phyloP scores from a whole-genome alignment of 2,888 invertebrate species.

The Octonoba sinensis region DNA sequence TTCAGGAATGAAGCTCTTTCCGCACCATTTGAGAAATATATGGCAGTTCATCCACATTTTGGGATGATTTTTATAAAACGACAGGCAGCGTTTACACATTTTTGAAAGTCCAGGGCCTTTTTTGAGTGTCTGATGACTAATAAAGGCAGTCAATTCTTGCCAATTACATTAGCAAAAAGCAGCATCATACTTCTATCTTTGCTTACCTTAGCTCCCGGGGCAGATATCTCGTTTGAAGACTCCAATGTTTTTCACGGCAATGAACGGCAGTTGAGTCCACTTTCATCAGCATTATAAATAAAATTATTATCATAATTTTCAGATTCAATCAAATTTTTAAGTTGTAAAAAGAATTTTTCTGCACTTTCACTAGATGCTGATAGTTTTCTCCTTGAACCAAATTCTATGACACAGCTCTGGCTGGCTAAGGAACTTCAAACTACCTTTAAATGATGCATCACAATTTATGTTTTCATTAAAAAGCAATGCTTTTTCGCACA shows the following conservation, averaged over 20 bases:
- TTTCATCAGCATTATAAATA: neutral
- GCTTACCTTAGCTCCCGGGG: too few species aligned
- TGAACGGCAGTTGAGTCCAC: too few species aligned
- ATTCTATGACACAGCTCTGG: neutral
- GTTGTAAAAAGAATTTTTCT: neutral
- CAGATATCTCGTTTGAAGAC: too few species aligned
- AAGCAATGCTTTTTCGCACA: neutral
- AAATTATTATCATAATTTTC: neutral
- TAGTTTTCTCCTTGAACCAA: neutral
- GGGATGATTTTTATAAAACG: too few species aligned
- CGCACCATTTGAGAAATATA: neutral
- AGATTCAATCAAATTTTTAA: neutral
- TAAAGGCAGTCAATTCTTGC: neutral
- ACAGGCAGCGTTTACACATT: too few species aligned
- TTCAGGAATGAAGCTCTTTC: neutral
- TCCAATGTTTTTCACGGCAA: too few species aligned
- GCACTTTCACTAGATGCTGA: neutral
- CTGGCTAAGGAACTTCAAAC: neutral
- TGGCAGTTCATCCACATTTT: neutral
- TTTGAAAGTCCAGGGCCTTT: too few species aligned
- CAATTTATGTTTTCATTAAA: neutral
- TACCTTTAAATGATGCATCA: neutral
- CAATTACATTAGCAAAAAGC: neutral
- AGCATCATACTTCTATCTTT: neutral
- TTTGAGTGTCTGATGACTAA: neutral